Percentiles rank a stretch among this genome's conserved stretches.
phyloP scores from a whole-genome alignment of 2,797 vertebrate genomes.

The Vultur gryphus region DNA sequence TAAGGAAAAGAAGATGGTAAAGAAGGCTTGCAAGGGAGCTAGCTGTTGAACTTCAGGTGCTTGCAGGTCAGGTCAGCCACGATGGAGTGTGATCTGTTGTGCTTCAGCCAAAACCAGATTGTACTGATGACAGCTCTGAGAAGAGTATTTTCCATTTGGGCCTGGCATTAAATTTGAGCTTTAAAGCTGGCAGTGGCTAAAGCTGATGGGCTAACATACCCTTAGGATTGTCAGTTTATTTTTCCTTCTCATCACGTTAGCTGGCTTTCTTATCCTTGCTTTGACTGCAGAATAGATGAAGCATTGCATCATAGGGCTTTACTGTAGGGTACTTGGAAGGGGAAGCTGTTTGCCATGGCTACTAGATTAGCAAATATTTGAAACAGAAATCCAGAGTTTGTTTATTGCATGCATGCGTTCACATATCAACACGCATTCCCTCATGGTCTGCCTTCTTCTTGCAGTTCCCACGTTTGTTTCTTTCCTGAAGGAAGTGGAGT shows the following conservation, averaged over 20 bases:
- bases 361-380: not conserved
- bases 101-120: not conserved
- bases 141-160: not conserved
- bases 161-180: not conserved
- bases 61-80: not conserved
- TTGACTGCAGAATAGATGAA: not conserved
- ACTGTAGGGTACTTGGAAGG: not conserved
- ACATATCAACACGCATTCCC: not conserved
- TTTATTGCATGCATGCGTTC: not conserved
- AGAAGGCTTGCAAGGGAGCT: not conserved
- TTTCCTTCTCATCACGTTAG: not conserved
- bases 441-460: slow-evolving; percentile 40
- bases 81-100: not conserved
- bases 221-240: not conserved
- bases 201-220: not conserved
- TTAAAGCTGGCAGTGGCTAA: not conserved
- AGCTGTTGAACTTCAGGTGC: not conserved
- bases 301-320: not conserved
- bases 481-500: slow-evolving; percentile 98
- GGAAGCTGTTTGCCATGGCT: not conserved
- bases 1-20: not conserved
- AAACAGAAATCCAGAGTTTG: not conserved
- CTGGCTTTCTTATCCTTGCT: not conserved
- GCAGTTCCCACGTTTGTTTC: slow-evolving; percentile 97
- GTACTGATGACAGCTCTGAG: not conserved